These are phyloP conservation scores for Labeo rohita DNA, from an alignment of 2,113 vertebrate species.

Conservation along the genomic window DNA sequence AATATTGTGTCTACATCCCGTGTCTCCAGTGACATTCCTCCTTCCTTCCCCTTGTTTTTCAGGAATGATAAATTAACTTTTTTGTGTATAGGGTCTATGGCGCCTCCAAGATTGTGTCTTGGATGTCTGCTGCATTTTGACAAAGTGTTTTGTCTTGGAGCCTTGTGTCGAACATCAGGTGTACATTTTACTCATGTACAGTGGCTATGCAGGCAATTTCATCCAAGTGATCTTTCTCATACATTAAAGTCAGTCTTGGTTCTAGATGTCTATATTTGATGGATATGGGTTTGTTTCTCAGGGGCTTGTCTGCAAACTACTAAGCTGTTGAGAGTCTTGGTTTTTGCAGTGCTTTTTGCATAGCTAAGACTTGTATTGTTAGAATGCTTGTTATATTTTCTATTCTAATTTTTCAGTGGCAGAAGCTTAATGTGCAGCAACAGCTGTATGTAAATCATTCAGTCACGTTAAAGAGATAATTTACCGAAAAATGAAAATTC, in stretches of 20 bases:
- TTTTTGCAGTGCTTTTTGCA: background rate
- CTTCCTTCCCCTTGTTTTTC: slow-evolving; percentile 34
- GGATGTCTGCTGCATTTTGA: slow-evolving; percentile 23
- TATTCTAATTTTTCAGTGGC: background rate
- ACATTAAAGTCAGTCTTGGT: background rate
- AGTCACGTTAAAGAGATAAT: background rate
- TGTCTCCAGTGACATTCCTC: slow-evolving; percentile 39
- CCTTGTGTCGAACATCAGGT: slow-evolving; percentile 15
- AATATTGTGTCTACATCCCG: slow-evolving; percentile 42
- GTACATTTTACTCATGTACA: slow-evolving; percentile 5
- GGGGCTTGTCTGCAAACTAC: background rate
- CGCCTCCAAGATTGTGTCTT: slow-evolving; percentile 34
- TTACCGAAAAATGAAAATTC: no score
- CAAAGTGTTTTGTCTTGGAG: slow-evolving; percentile 22
- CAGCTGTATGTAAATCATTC: background rate
- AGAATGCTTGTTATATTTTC: background rate
- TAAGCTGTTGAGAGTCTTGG: background rate
- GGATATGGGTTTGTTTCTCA: slow-evolving; percentile 1
- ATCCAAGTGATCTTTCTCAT: background rate
- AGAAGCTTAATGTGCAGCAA: background rate
- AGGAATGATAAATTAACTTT: slow-evolving; percentile 28
- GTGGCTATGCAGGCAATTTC: background rate
- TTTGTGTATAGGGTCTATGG: slow-evolving; percentile 9
- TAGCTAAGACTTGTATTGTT: background rate
- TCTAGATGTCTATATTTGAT: slow-evolving; percentile 16